These are phyloP conservation scores for Cinclus mexicanus DNA, from an alignment of 2,113 vertebrate species.

Conservation along the genomic window DNA sequence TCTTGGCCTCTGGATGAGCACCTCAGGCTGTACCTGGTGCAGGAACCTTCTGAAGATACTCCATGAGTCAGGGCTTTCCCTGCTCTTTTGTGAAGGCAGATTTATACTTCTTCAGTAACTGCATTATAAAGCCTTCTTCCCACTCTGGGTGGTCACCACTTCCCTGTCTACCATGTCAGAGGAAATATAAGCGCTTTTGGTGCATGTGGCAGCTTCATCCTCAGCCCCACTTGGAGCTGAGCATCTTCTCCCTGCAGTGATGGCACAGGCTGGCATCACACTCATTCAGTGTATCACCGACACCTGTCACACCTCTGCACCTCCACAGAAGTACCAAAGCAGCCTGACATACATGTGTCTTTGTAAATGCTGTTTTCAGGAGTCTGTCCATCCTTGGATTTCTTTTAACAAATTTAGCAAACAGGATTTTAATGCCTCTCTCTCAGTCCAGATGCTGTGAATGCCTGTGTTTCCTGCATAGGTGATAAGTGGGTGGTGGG, in stretches of 20 bases:
- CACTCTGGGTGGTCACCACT: background rate
- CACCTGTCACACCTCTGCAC: background rate
- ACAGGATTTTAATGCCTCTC: background rate
- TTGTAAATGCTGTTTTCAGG: background rate
- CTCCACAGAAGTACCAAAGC: background rate
- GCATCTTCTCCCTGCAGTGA: background rate
- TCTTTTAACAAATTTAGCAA: background rate
- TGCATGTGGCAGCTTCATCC: background rate
- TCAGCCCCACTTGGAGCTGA: background rate
- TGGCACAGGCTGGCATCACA: background rate
- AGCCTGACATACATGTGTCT: background rate
- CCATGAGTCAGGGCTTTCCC: background rate
- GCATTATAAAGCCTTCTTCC: background rate
- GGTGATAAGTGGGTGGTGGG: background rate
- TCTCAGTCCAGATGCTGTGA: background rate
- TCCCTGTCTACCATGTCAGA: background rate
- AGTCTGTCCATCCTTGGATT: background rate
- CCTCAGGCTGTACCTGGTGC: background rate
- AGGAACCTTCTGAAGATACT: background rate
- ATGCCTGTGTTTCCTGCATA: background rate
- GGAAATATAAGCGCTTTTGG: background rate
- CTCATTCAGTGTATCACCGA: fast-evolving
- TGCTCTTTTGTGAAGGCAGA: background rate
- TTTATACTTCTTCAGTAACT: background rate
- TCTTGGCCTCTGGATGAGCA: background rate